Percentiles rank a stretch among this genome's conserved stretches.
These are phyloP conservation scores for Euzophera pinguis DNA, from an alignment of 2,888 invertebrate genomes.

Conservation along the genomic window DNA sequence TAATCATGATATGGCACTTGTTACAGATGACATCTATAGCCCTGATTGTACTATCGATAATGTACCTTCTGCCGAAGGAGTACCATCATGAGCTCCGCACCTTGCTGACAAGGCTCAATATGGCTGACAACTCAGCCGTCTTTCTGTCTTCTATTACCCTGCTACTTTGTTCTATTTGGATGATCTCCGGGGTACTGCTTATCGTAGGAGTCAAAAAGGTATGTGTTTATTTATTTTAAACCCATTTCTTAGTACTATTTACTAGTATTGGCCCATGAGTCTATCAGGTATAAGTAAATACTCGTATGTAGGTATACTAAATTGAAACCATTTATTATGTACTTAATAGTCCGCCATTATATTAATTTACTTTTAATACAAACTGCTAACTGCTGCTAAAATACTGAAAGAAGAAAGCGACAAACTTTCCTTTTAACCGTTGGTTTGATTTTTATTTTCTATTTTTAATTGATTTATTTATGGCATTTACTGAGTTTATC, in stretches of 20 bases:
- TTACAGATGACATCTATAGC: not conserved
- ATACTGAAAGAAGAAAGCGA: too few relatives aligned
- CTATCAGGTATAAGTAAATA: too few relatives aligned
- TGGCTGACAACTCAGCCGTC: constrained; percentile 10
- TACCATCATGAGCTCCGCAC: constrained; percentile 14
- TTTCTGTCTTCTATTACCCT: constrained; percentile 19
- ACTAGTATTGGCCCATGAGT: too few relatives aligned
- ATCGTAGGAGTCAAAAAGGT: constrained; percentile 31
- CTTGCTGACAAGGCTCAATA: constrained; percentile 23
- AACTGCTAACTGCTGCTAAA: too few relatives aligned
- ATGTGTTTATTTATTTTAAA: not conserved
- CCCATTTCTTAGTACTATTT: not conserved
- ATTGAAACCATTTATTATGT: too few relatives aligned
- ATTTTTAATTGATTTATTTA: too few relatives aligned
- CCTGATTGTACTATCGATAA: not conserved
- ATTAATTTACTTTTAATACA: too few relatives aligned
- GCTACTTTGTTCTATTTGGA: constrained; percentile 23
- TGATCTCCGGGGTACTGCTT: constrained; percentile 27
- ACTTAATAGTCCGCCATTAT: too few relatives aligned
- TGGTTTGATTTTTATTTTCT: too few relatives aligned
- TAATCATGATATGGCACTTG: not conserved
- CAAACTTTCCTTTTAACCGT: too few relatives aligned
- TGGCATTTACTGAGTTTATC: too few relatives aligned
- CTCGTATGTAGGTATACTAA: too few relatives aligned
- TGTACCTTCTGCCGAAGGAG: not conserved